Evolutionary conservation across 2,797 vertebrate species (phyloP), one percentile per base, ranked within the genome.

Genomic region (Delichon dasypus): DNA sequence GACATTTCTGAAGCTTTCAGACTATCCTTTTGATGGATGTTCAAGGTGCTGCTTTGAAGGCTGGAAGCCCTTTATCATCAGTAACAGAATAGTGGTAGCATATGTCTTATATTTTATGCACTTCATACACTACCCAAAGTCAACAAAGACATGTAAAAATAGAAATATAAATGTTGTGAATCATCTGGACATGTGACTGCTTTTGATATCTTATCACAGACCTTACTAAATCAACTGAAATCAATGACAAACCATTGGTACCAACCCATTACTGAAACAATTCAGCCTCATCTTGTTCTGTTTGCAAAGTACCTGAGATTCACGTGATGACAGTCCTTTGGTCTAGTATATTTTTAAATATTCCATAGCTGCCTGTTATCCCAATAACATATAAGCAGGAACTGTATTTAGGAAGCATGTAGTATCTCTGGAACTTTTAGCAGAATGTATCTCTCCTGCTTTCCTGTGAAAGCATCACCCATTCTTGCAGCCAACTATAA

Each of bases 401-500:
- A 94, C 4, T 22, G 19, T 90, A 74, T 89, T 93, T 92, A 93
- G 82, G 75, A 92, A 84, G n/a, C 18, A 55, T 23, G 18, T 34
- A 91, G 13, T 40, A 88, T 81, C 94, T 65, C 55, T 88, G 79
- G 83, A 92, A 92, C 95, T 78, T 85, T 90, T 72, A 91, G 30
- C 40, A 84, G 71, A 81, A 71, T 72, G 8, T 32, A 23, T 85
- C 61, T 89, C 75, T 91, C 60, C 60, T 85, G 54, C 70, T 84
- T 89, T 93, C 84, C 60, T 84, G 44, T 51, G 87, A 86, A 95
- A 89, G 16, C 53, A 89, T 94, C 74, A 77, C 21, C 89, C 91
- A 95, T 97, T 93, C 94, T 93, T 95, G 84, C 68, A 73, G 80
- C 95, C 98, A 98, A 97, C 97, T 98, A 98, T 97, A 98, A 97